Base-by-base conservation (phyloP, 2,888 invertebrate genomes). In the Ditula angustiorana region DNA sequence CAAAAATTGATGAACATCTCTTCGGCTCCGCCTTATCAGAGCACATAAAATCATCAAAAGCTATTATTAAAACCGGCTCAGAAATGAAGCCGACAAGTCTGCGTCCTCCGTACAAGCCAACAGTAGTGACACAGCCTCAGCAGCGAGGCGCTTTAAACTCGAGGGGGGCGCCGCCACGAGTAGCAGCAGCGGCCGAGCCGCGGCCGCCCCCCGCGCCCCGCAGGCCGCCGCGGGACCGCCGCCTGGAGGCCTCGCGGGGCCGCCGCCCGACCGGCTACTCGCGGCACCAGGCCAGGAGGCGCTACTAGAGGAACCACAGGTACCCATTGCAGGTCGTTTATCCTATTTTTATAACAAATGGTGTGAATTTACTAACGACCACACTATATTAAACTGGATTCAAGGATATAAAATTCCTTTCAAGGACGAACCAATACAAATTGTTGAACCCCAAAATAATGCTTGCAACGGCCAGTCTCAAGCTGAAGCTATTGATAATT, bases 351-450 rank as follows among this genome's bases (percentile, higher is more conserved):
- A 49, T 30, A 5, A 67, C 30, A 21, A 67, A 58, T 69, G 67
- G 67, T 21, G 10, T 19, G 1, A 53, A 0, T 19, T 69, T n/a
- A 69, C 69, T 33, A 26, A 63, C 24, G 67, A 69, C 24, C 4
- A 19, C 8, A 63, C 46, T 5, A 47, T 66, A 35, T 37, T 68
- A 2, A 59, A 62, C 1, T 68, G 68, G 67, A 30, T 69, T 23
- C 24, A 47, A 44, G 67, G 69, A 8, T 69, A 67, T 53, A 53
- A 62, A 44, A 69, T 69, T 26, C 69, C 69, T 2, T 69, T 67
- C 35, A 35, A 23, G 23, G 3, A 1, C 16, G 44, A 60, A 49
- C 61, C 58, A 1, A 5, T 19, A 8, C 64, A 61, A 28, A 16
- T 4, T 13, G 2, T 1, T 10, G 5, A 10, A 47, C 56, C 52